A percentile compares a stretch with the other conserved stretches of the same genome.
phyloP scores from a whole-genome alignment of 2,113 vertebrate species.

The Trinectes maculatus region DNA sequence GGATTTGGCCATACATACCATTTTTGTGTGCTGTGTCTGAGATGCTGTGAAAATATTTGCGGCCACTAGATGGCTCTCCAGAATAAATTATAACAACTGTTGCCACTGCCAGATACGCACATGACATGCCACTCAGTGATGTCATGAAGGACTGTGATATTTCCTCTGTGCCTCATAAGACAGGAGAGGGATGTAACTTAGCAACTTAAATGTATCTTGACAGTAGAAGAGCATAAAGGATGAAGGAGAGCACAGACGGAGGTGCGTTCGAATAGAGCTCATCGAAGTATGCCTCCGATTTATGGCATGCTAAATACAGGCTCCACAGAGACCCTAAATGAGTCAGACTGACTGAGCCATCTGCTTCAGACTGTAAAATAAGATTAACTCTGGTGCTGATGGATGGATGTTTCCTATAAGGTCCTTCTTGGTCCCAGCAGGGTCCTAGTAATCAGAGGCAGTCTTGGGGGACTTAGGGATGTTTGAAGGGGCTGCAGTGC shows the following conservation, averaged over 20 bases:
- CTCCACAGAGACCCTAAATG: constrained; percentile 61
- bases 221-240: constrained; percentile 23
- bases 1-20: no score
- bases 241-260: constrained; percentile 48
- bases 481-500: constrained; percentile 13
- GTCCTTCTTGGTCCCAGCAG: constrained; percentile 37
- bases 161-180: constrained; percentile 29
- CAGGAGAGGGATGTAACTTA: constrained; percentile 31
- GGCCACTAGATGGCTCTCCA: constrained; percentile 78
- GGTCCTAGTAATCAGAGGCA: constrained; percentile 43
- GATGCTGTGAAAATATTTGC: not conserved
- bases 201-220: constrained; percentile 34
- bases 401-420: constrained; percentile 63
- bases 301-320: constrained; percentile 52
- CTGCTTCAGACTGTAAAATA: constrained; percentile 71
- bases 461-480: constrained; percentile 52
- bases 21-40: not conserved
- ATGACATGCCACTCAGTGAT: constrained; percentile 8
- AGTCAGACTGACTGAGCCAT: constrained; percentile 69
- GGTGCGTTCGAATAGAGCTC: constrained; percentile 48
- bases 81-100: constrained; percentile 21
- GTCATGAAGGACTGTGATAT: constrained; percentile 38
- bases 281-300: constrained; percentile 62
- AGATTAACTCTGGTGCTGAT: constrained; percentile 74
- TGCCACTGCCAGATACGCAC: constrained; percentile 17